These are phyloP conservation scores for Dendrolimus pini DNA, from an alignment of 2,888 invertebrate species.

Conservation along the genomic window DNA sequence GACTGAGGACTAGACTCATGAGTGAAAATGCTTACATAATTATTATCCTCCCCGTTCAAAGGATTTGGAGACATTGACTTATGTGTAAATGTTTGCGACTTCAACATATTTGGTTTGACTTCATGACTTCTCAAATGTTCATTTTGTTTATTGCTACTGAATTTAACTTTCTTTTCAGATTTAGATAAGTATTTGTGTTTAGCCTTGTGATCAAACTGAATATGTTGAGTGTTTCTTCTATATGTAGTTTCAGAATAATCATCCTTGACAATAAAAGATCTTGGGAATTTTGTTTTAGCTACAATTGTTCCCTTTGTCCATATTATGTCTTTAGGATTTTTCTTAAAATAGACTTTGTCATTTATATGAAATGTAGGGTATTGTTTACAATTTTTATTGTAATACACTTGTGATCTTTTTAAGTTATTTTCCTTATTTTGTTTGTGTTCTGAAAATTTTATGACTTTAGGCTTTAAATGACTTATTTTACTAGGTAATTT, in stretches of 20 bases:
- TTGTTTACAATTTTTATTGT: no score
- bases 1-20: no score
- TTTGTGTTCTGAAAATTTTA: neutral
- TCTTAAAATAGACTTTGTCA: neutral
- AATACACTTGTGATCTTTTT: no score
- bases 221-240: neutral
- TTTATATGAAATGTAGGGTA: neutral
- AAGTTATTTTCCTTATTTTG: neutral
- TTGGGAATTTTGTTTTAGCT: neutral
- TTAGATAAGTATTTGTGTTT: neutral
- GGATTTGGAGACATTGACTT: no score
- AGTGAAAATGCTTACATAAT: no score
- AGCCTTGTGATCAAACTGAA: neutral
- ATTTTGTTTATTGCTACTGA: neutral
- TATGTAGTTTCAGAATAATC: neutral
- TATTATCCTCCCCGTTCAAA: no score
- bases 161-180: neutral
- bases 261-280: neutral
- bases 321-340: neutral
- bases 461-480: neutral
- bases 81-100: no score
- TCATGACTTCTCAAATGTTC: no score
- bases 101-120: no score
- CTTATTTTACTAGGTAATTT: neutral
- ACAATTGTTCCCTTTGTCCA: neutral